Base-by-base conservation (phyloP, 1,140 invertebrate species). In the Pectinophora gossypiella region DNA sequence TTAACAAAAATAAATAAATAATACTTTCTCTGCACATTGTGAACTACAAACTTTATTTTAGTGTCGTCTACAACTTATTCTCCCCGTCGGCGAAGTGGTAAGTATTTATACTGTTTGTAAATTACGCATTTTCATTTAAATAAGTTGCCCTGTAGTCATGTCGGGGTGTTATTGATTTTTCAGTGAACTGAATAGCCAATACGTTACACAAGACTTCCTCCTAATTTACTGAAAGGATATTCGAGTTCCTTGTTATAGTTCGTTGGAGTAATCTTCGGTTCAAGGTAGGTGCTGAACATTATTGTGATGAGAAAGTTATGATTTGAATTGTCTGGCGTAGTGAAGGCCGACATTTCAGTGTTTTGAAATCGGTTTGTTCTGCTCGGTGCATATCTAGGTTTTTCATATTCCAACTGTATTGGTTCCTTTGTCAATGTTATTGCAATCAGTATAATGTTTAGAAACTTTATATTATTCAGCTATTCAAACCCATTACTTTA, bases 111-210 rank as follows among this genome's bases (percentile, higher is more conserved):
- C 46, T 19, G 10, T 32, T 19, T 9, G 50, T 35, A 44, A 51
- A 36, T n/a, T 45, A 40, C 15, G 38, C 23, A 44, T 35, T 49
- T 57, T 36, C 13, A 49, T 20, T 48, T 10, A 54, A 55, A 27
- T 35, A 54, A 52, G 15, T 43, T 20, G 27, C 42, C 18, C 27
- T 19, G 48, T 59, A 32, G 51, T 32, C 38, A 61, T 49, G 48
- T 56, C 50, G 49, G 42, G 61, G 47, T 68, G 68, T 73, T 76
- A 76, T 76, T 73, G 73, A 76, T 76, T 76, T 76, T 73, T 76
- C 65, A 64, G 66, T 44, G 50, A 49, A 51, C 36, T 40, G 36
- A 18, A 16, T 15, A 12, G 36, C 7, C 36, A 7, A 40, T 40
- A 40, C n/a, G 15, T 40, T 40, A 40, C 36, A 40, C 36, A 40